These are phyloP conservation scores for Nerophis ophidion DNA, from an alignment of 2,113 vertebrate genomes.

Conservation along the genomic window DNA sequence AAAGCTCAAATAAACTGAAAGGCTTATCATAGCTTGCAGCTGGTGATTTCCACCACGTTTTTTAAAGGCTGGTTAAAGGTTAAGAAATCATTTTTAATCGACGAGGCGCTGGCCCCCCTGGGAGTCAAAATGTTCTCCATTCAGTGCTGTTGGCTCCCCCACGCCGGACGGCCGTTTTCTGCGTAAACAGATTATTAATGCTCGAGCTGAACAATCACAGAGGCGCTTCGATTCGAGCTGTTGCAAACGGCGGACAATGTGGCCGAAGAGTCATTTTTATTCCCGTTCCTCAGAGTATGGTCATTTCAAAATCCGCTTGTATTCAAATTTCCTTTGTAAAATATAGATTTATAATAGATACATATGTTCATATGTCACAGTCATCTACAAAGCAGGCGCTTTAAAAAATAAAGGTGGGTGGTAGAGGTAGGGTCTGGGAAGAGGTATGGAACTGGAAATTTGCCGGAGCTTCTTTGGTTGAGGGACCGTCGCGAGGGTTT, in stretches of 20 bases:
- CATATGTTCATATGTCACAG: conserved; percentile 72
- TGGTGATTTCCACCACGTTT: conserved; percentile 50
- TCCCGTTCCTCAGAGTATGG: conserved; percentile 40
- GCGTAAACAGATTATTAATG: conserved; percentile 59
- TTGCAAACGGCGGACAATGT: conserved; percentile 48
- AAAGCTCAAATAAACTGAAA: conserved; percentile 57
- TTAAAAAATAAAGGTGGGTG: conserved; percentile 59
- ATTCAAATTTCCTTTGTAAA: conserved; percentile 65
- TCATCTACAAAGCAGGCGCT: conserved; percentile 76
- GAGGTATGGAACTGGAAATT: conserved; percentile 65
- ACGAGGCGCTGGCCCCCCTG: conserved; percentile 46
- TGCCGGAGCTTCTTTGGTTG: conserved; percentile 72
- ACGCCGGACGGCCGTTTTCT: conserved; percentile 42
- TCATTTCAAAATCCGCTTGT: conserved; percentile 50
- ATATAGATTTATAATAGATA: conserved; percentile 75
- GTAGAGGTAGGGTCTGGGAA: conserved; percentile 63
- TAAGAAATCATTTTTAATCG: conserved; percentile 43
- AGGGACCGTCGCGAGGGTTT: conserved; percentile 55
- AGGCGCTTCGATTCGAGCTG: conserved; percentile 44
- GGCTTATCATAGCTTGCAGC: conserved; percentile 58
- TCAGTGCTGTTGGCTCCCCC: conserved; percentile 56
- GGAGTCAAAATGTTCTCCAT: conserved; percentile 47
- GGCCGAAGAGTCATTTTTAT: conserved; percentile 49
- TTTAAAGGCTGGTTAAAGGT: conserved; percentile 64
- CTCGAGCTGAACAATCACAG: conserved; percentile 57